Base-by-base conservation (phyloP, 2,797 vertebrate species). In the Holocentrus rufus region DNA sequence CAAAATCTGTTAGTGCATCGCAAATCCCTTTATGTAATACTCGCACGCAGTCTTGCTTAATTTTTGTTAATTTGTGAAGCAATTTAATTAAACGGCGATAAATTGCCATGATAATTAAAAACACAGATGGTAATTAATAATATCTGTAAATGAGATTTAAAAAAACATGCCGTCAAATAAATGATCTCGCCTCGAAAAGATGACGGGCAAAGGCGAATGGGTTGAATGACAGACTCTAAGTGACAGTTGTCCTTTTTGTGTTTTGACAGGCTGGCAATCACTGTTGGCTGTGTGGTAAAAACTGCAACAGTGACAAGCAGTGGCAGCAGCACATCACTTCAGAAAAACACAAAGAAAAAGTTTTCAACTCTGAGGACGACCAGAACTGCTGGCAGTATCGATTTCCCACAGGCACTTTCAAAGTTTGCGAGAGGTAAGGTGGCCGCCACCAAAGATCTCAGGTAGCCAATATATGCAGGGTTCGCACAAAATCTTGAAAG, bases 281-380 rank as follows among this genome's bases (percentile, higher is more conserved):
- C 88, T 99, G 98, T 84, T 99, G 98, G 98, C 94, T 99, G 86
- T 99, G 98, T 80, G 97, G 98, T 75, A 99, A 98, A 89, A 99
- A 98, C 93, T 99, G 96, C 87, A 99, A 99, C 90, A 99, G 98
- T 3, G 98, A 99, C 83, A 98, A 96, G 84, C 98, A 99, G 89
- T 99, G 98, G 98, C 97, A 99, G 89, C 96, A 97, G 91, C 98
- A 99, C 83, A 99, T 99, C 92, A 96, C 97, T 17, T 98, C 98
- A 0, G 98, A 99, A 80, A 99, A 99, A 92, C 98, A 99, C 94
- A 99, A 98, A 87, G 97, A 99, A 74, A 93, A 97, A 79, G 96
- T 99, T 81, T 99, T 99, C 89, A 97, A 97, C 90, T 98, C 96
- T 0, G 98, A 99, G 80, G 97, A 99, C 0, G 98, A 99, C 87